Conservation (phyloP, 2,888 invertebrate genomes). For the Caenorhabditis panamensis region DNA sequence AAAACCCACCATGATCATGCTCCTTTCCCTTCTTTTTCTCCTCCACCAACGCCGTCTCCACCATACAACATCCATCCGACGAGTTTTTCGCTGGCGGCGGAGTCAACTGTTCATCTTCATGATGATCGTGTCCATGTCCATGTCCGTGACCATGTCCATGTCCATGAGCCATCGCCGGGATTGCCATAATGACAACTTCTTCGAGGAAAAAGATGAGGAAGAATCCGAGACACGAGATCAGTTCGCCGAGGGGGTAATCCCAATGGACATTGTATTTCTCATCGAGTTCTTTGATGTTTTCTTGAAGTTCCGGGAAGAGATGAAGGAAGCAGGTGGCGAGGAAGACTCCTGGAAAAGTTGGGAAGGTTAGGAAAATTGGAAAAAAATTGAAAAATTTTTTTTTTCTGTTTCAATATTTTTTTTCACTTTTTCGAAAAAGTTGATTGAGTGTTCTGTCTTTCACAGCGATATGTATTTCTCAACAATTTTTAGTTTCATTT, state of each 20-base stretch:
- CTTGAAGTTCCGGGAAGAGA: conserved; percentile 84
- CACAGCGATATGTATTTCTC: too few relatives aligned
- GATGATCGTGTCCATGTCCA: conserved; percentile 54
- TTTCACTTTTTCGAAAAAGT: too few relatives aligned
- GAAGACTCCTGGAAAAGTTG: conserved; percentile 83
- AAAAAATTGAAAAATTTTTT: not conserved
- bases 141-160: conserved; percentile 66
- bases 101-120: conserved; percentile 21
- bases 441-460: too few relatives aligned
- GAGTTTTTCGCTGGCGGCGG: conserved; percentile 17
- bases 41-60: conserved; percentile 15
- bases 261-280: conserved; percentile 16
- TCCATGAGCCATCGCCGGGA: conserved; percentile 77
- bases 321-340: conserved; percentile 84
- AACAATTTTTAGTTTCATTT: too few relatives aligned
- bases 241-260: conserved; percentile 80
- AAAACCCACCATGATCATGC: conserved; percentile 35
- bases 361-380: not conserved
- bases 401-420: not conserved
- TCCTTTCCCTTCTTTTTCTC: conserved; percentile 7
- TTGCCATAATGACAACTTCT: conserved; percentile 75
- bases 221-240: conserved; percentile 79
- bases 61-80: conserved; percentile 64
- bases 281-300: conserved; percentile 68
- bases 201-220: conserved; percentile 80